A percentile compares a stretch with the other conserved stretches of the same genome.
Evolutionary conservation across 2,797 vertebrate species (phyloP).

Genomic region (Neomorphus geoffroyi): DNA sequence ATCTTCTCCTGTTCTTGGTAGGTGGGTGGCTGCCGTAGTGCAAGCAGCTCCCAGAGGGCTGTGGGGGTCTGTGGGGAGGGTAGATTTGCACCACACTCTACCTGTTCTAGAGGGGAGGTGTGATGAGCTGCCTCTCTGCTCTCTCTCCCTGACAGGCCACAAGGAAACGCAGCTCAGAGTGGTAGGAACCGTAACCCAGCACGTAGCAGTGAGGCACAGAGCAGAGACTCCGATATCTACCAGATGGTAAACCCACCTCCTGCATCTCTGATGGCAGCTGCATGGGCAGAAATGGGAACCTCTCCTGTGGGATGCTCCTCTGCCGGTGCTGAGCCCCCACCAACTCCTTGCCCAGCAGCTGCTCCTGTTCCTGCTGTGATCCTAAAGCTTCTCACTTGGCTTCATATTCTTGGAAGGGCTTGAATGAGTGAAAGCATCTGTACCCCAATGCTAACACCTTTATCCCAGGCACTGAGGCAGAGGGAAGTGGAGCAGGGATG

Average conservation of each 20-base stretch:
- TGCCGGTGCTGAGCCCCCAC: not conserved
- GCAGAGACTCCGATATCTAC: not conserved
- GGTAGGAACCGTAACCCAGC: not conserved
- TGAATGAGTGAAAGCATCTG: not conserved
- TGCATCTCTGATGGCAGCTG: not conserved
- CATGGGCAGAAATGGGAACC: not conserved
- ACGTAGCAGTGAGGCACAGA: not conserved
- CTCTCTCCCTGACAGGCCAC: not conserved
- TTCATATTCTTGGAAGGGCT: not conserved
- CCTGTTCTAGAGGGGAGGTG: not conserved
- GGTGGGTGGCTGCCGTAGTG: not conserved
- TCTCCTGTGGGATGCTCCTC: not conserved
- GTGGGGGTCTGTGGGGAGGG: not conserved
- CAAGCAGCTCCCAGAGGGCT: not conserved
- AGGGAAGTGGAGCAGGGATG: not conserved
- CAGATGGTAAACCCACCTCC: conserved; percentile 9
- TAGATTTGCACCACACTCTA: not conserved
- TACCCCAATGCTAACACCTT: not conserved
- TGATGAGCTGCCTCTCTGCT: not conserved
- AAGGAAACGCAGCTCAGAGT: not conserved
- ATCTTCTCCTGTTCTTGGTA: fast-evolving
- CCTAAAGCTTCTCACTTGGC: not conserved
- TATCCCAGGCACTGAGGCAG: not conserved
- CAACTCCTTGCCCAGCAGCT: not conserved
- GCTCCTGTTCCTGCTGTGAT: not conserved